Evolutionary conservation across 2,888 invertebrate species (phyloP).

Genomic region (Hymenopus coronatus): DNA sequence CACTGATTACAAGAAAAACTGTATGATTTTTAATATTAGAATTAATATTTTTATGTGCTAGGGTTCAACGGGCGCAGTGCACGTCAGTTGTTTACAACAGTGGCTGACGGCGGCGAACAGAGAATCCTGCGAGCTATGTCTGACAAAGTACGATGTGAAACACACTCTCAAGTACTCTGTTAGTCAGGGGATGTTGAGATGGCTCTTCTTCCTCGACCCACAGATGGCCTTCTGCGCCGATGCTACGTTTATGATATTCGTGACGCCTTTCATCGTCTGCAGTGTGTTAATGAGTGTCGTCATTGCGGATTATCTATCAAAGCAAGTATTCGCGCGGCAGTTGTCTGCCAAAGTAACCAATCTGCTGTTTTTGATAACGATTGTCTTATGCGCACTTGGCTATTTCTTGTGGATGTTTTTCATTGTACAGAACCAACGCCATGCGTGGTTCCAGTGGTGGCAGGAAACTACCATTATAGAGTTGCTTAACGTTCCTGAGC

Average conservation of each 20-base stretch:
- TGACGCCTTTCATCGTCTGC: not conserved
- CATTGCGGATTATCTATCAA: not conserved
- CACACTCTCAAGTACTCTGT: not conserved
- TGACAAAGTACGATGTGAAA: not conserved
- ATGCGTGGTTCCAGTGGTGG: not conserved
- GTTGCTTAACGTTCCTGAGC: not conserved
- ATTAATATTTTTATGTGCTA: not conserved
- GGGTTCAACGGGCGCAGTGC: not conserved
- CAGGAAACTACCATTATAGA: not conserved
- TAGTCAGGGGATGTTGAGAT: not conserved
- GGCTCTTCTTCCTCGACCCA: not conserved
- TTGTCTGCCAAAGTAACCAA: not conserved
- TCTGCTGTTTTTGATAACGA: not conserved
- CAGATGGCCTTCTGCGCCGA: not conserved
- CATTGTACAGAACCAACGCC: not conserved
- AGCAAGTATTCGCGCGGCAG: not conserved
- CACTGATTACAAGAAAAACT: too few relatives aligned
- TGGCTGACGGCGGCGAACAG: not conserved
- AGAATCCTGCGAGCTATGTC: not conserved
- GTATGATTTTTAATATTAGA: too few relatives aligned
- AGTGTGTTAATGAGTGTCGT: not conserved
- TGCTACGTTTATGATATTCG: not conserved
- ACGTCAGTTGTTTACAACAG: not conserved
- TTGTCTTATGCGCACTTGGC: not conserved
- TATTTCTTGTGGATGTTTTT: not conserved